Percentiles rank a stretch among this genome's conserved stretches.
Evolutionary conservation across 2,797 vertebrate species (phyloP).

Genomic region (Anolis apletophallus): DNA sequence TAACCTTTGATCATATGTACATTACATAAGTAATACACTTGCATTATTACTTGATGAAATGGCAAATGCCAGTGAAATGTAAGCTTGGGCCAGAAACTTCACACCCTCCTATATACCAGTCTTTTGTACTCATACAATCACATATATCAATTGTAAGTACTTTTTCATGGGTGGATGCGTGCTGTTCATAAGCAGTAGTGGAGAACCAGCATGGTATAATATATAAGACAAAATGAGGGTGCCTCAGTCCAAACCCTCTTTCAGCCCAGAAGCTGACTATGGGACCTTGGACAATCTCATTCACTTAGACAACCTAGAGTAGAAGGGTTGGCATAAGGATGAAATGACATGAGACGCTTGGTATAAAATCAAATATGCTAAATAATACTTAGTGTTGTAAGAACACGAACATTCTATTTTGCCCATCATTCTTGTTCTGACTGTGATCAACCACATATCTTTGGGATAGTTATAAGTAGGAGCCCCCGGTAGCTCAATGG

Average conservation of each 20-base stretch:
- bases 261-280: no score
- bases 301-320: background rate
- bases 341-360: background rate
- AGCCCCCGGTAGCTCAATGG: no score
- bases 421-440: background rate
- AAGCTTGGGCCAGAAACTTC: background rate
- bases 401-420: background rate
- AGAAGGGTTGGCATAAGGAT: background rate
- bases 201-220: background rate
- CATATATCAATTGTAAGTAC: background rate
- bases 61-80: background rate
- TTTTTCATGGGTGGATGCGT: background rate
- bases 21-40: background rate
- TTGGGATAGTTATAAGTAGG: background rate
- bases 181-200: background rate
- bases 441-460: background rate
- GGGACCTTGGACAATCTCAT: background rate
- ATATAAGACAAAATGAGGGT: background rate
- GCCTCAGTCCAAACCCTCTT: no score
- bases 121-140: background rate
- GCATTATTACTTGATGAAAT: background rate
- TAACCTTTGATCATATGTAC: background rate
- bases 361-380: background rate
- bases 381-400: background rate
- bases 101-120: background rate